Base-by-base conservation (phyloP, 2,797 vertebrate genomes). In the Trichosurus vulpecula region DNA sequence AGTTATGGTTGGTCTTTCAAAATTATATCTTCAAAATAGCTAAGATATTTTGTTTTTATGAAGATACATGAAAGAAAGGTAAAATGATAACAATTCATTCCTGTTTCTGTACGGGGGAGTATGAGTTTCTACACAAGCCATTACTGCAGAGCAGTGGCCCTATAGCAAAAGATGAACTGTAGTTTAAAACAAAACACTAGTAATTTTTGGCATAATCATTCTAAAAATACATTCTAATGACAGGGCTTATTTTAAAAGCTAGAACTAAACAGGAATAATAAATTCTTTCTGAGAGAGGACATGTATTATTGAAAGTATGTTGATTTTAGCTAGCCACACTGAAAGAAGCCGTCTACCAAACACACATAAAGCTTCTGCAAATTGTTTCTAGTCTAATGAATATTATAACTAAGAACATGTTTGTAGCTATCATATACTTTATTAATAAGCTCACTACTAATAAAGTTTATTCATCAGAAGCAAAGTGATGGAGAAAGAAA, bases 91-190 rank as follows among this genome's bases (percentile, higher is more conserved):
- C 29, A 81, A 57, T 19, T 57, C 55, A 93, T 81, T 96, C 93
- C 30, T 91, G 94, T 94, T 93, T 56, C 91, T 53, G 47, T 30
- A 35, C 22, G 91, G 61, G 41, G 51, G 90, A 95, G n/a, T 81
- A 89, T 56, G 6, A 35, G 94, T 92, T 94, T 52, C 81, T 30
- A 94, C 0, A 92, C 66, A 52, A 93, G 91, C 3, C 93, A 93
- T 93, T 1, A 94, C 90, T 51, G 91, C 93, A 57, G 11, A 93
- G 74, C 91, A 57, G 93, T 95, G 94, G 57, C 96, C 90, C 16
- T 81, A 96, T 91, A 66, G 29, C 90, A 94, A 5, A 95, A 55
- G 92, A 56, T 91, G 93, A 95, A 25, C 53, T 97, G 95, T 93
- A 74, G 93, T 96, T 97, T 97, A 51, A 94, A 96, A 58, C 47